A percentile compares a stretch with the other conserved stretches of the same genome.
These are phyloP conservation scores for Australoheros scitulus DNA, from an alignment of 2,113 vertebrate species.

Conservation along the genomic window DNA sequence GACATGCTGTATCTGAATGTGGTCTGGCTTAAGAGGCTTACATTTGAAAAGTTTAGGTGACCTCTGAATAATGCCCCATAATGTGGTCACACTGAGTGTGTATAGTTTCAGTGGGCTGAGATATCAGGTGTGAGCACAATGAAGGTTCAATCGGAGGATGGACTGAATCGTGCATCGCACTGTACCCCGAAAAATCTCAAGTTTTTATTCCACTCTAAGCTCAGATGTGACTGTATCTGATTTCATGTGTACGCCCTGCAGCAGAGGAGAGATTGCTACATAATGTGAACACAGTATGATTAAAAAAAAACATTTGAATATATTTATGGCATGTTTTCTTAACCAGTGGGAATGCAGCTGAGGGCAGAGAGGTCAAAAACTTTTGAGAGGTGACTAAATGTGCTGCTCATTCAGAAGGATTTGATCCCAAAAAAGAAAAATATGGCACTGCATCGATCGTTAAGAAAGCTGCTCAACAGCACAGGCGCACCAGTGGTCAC, in stretches of 20 bases:
- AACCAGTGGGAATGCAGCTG: not conserved
- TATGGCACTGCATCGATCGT: not conserved
- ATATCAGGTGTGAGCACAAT: slow-evolving; percentile 63
- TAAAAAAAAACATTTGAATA: not conserved
- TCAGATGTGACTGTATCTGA: not conserved
- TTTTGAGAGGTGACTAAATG: not conserved
- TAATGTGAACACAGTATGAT: not conserved
- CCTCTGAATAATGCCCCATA: slow-evolving; percentile 78
- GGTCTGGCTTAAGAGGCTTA: slow-evolving; percentile 82
- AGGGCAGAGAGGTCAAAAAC: not conserved
- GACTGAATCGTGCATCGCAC: slow-evolving; percentile 28
- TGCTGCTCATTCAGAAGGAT: not conserved
- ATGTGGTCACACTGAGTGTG: slow-evolving; percentile 63
- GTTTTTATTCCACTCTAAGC: not conserved
- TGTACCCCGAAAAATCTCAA: slow-evolving; percentile 7
- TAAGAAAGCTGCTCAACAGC: slow-evolving; percentile 7
- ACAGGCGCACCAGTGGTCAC: not conserved
- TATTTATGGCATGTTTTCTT: not conserved
- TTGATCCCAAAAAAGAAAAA: not conserved
- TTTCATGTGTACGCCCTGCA: not conserved
- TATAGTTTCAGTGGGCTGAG: slow-evolving; percentile 62
- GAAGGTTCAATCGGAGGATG: slow-evolving; percentile 33
- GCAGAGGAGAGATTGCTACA: not conserved
- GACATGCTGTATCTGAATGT: slow-evolving; percentile 78
- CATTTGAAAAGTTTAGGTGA: slow-evolving; percentile 78